Evolutionary conservation across 1,140 invertebrate species (phyloP), one percentile per base, ranked within the genome.

Genomic region (Luehdorfia chinensis): DNA sequence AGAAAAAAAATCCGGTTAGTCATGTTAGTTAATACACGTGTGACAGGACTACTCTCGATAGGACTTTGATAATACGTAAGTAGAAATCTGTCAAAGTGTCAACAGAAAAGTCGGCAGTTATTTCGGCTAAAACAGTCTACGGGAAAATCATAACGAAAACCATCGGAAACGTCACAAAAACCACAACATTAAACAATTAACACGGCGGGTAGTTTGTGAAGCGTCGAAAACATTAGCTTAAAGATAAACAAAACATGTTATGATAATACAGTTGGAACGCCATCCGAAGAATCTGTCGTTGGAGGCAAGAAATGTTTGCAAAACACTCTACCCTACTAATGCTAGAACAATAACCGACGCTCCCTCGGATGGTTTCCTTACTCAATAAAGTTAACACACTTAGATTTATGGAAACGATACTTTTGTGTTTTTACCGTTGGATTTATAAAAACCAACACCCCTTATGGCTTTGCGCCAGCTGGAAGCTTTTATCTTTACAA

Each of bases 241-340:
- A 76, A 76, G 64, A 78, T 75, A 81, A 81, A 83, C 77, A 81
- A 72, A 74, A 83, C 70, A 72, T 81, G 81, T 83, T 84, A 79
- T 84, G 66, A 81, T 79, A 84, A 76, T 72, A 74, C 50, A 68
- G 58, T 52, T 59, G 47, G 65, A 70, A 75, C 67, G 70, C 74
- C 70, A 83, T 81, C 74, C 74, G 63, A 83, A 75, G 78, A 81
- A 84, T 75, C 53, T 58, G 53, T 65, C 58, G 62, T 66, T 64
- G 54, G 50, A 66, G 50, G 57, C 66, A 68, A 72, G 64, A 77
- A 75, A 69, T 85, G 78, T 85, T 85, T 83, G 64, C 56, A 76
- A 85, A 85, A 85, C 78, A 81, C 43, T 66, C 50, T 66, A 69
- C 64, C 66, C 72, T 66, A 67, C 55, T 59, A 69, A 68, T 67